Percentiles rank a stretch among this genome's conserved stretches.
These are phyloP conservation scores for Cyphomyrus plagiostoma DNA, from an alignment of 2,113 vertebrate genomes.

Conservation along the genomic window DNA sequence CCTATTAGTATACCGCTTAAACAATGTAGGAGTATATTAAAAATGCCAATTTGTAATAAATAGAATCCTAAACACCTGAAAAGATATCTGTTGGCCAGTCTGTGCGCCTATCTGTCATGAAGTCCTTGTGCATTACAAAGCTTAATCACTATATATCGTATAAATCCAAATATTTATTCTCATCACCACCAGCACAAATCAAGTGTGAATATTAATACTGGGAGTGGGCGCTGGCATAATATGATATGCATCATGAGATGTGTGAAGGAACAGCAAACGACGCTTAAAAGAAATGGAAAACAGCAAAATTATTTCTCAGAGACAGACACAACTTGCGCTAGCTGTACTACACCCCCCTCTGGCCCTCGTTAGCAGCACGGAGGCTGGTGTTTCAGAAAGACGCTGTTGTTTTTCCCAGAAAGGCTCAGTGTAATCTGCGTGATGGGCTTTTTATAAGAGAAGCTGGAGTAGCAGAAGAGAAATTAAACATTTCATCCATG, in stretches of 20 bases:
- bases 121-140: constrained; percentile 1
- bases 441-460: background rate
- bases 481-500: background rate
- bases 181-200: background rate
- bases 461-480: background rate
- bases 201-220: constrained; percentile 9
- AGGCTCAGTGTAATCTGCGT: background rate
- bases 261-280: background rate
- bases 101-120: background rate
- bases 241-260: background rate
- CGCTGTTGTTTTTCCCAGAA: background rate
- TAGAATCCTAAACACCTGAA: background rate
- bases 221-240: background rate
- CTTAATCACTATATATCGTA: background rate
- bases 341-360: background rate
- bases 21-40: background rate
- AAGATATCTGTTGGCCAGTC: background rate
- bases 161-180: background rate
- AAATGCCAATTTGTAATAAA: background rate
- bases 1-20: background rate
- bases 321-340: background rate
- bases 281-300: background rate
- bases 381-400: background rate
- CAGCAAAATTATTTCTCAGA: background rate
- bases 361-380: background rate